Evolutionary conservation across 2,888 invertebrate species (phyloP), one percentile per base, ranked within the genome.

Genomic region (Microchrysa polita): DNA sequence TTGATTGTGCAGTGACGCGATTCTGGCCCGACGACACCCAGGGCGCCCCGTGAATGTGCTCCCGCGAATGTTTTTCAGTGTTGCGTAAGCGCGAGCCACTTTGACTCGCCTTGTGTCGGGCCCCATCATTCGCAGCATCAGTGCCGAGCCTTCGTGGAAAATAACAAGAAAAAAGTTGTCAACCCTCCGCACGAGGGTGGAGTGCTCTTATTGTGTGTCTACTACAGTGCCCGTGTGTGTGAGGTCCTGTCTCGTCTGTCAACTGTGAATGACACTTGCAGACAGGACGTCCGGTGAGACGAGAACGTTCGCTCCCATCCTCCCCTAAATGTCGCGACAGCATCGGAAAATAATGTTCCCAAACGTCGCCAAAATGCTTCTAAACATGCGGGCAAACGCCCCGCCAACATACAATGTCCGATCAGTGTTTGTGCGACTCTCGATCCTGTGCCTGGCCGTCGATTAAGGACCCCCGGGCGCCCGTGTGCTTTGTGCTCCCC

Each of bases 71-170:
- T 4, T 65, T 44, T 48, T 44, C 65, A 48, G 65, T 65, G 65
- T 65, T 65, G 65, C 65, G 65, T 65, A 65, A 65, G 65, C 18
- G 65, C 18, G 44, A 18, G 27, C 27, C n/a, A n/a, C n/a, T 63
- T 63, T 18, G 48, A 12, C 44, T n/a, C 20, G 18, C 65, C 22
- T 48, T 65, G 65, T 42, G 61, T 61, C 16, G 34, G 34, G 60
- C 34, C 34, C 12, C 34, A 34, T n/a, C 34, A 20, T 9, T 42
- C 12, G 42, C 7, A 12, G 12, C 7, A 42, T 12, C 14, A n/a
- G 18, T 48, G 61, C 42, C 5, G 5, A 42, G 42, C 42, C 14
- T 59, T 59, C n/a, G 59, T 23, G 5, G 12, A 52, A 10, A 16
- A 52, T 34, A 34, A 34, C 27, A 34, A 34, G 5, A 48, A 48